Percentiles rank a stretch among this genome's conserved stretches.
Conservation (phyloP, 2,888 invertebrate species). For the Aporophyla lueneburgensis region DNA sequence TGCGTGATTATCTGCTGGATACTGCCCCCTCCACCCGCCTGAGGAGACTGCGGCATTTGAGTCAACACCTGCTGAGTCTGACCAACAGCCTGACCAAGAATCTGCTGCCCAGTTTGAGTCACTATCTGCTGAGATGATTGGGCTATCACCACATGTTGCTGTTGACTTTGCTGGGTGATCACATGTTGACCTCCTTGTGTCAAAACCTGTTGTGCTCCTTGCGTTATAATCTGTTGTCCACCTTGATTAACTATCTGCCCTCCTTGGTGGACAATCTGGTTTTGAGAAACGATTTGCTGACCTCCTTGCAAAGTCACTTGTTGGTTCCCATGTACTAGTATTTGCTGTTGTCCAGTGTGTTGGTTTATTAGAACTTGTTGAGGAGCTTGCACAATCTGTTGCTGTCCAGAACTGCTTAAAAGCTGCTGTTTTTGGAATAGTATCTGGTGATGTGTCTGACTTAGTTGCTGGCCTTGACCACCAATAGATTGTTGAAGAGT, state of each 20-base stretch:
- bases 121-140: slow-evolving; percentile 89
- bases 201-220: slow-evolving; percentile 85
- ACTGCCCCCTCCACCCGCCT: slow-evolving; percentile 83
- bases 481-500: slow-evolving; percentile 91
- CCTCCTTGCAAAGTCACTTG: slow-evolving; percentile 88
- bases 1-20: slow-evolving; percentile 89
- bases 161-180: slow-evolving; percentile 87
- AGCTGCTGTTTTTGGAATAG: slow-evolving; percentile 91
- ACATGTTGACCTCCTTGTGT: slow-evolving; percentile 89
- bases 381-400: slow-evolving; percentile 88
- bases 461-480: slow-evolving; percentile 88
- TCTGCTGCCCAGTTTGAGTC: slow-evolving; percentile 86
- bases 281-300: slow-evolving; percentile 87
- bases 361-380: slow-evolving; percentile 89
- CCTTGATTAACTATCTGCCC: slow-evolving; percentile 87
- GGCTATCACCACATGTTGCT: slow-evolving; percentile 88
- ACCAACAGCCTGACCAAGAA: slow-evolving; percentile 85
- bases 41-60: slow-evolving; percentile 86
- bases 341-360: slow-evolving; percentile 88
- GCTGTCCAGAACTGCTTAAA: slow-evolving; percentile 89
- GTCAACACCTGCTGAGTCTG: slow-evolving; percentile 86
- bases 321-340: slow-evolving; percentile 88
- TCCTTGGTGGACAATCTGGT: slow-evolving; percentile 88
- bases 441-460: slow-evolving; percentile 88
- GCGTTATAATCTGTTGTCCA: slow-evolving; percentile 86